Conservation (phyloP, 2,113 vertebrate genomes). For the Pseudorectes ferrugineus region DNA sequence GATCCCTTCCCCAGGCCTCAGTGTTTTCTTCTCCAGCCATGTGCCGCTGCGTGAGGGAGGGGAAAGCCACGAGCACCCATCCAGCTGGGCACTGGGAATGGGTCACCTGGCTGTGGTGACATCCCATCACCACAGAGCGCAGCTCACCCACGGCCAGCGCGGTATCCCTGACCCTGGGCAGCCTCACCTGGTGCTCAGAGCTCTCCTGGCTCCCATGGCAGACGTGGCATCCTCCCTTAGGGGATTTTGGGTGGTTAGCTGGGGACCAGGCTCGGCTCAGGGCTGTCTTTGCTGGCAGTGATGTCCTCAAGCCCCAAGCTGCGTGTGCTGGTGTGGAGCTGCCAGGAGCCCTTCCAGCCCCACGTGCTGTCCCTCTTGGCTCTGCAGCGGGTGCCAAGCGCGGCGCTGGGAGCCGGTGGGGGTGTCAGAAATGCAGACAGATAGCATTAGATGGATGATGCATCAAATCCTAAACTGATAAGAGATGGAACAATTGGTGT, state of each 20-base stretch:
- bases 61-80: rapidly evolving
- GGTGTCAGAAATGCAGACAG: background rate
- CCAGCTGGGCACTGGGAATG: background rate
- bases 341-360: background rate
- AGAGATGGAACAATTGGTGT: background rate
- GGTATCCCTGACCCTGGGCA: background rate
- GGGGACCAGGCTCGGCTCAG: background rate
- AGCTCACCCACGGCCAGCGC: background rate
- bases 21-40: background rate
- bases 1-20: background rate
- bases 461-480: background rate
- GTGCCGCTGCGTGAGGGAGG: rapidly evolving
- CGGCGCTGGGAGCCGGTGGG: rapidly evolving
- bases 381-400: background rate
- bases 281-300: background rate
- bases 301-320: background rate
- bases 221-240: background rate
- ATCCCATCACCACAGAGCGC: background rate
- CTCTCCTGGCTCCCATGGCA: background rate
- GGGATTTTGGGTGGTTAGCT: background rate
- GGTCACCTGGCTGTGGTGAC: background rate
- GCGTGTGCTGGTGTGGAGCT: background rate
- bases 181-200: background rate
- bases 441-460: background rate
- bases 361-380: rapidly evolving